Base-by-base conservation (phyloP, 1,140 invertebrate genomes). In the Macrotrachela quadricornifera region DNA sequence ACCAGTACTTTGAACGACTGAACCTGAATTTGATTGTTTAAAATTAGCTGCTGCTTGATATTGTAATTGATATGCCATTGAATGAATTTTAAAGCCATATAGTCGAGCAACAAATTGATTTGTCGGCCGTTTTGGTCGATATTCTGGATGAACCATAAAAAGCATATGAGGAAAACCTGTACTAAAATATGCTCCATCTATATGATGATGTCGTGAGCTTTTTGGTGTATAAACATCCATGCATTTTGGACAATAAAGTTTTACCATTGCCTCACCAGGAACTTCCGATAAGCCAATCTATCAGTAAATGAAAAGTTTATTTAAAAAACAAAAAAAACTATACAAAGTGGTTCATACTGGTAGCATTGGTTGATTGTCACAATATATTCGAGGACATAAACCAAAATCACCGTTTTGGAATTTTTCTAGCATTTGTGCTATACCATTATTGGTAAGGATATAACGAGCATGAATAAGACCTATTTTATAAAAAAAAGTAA, bases 1-100 rank as follows among this genome's bases (percentile, higher is more conserved):
- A 30, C 3, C 21, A 30, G 3, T 30, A 30, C 21, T 30, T 30
- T 2, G 21, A 30, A 30, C 8, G 8, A 30, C 21, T 8, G 21
- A 30, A 30, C 8, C 8, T 30, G 21, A 30, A 30, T 30, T 30
- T 8, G 21, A 30, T 30, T 30, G 21, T 30, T 30, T 30, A 30
- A 30, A 30, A 30, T 2, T 30, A 4, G 21, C 2, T 6, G 53
- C 52, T 16, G 46, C 53, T 49, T 54, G 53, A n/a, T 54, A 36
- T 46, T 54, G 53, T 10, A 54, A 18, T 17, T 46, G 87, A 77
- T 97, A 97, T 59, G 91, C 91, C 71, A 92, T 71, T 54, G 86
- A 88, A 73, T 96, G 91, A 72, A 97, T 96, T 79, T 99, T 97
- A 76, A 99, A 99, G 55, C 94, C 94, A 73, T 97, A 99, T 69